Conservation (phyloP, 2,888 invertebrate species). For the Xestia rhomboidea region DNA sequence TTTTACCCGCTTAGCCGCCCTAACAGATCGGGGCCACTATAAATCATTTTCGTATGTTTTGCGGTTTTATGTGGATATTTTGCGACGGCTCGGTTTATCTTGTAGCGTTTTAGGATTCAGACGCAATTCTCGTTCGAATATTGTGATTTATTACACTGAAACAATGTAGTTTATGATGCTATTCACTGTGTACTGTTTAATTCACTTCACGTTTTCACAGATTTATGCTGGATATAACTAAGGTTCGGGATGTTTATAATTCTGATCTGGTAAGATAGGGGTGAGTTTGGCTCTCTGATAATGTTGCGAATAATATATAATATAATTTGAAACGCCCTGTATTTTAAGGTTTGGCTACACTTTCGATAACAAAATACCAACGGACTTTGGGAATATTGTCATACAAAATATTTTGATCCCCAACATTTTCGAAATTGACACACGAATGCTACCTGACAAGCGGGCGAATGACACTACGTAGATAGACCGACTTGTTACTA, state of each 20-base stretch:
- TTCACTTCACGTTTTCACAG: slow-evolving; percentile 61
- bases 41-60: slow-evolving; percentile 88
- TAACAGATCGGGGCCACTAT: slow-evolving; percentile 85
- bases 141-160: slow-evolving; percentile 73
- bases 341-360: neutral
- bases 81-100: slow-evolving; percentile 82
- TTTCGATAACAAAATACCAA: neutral
- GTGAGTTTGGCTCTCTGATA: slow-evolving; percentile 15
- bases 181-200: slow-evolving; percentile 52
- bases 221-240: slow-evolving; percentile 58
- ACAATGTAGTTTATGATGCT: slow-evolving; percentile 60
- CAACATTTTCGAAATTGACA: too few relatives aligned
- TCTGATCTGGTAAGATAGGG: slow-evolving; percentile 38
- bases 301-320: slow-evolving; percentile 16
- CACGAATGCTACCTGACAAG: too few relatives aligned
- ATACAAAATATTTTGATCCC: too few relatives aligned
- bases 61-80: slow-evolving; percentile 85
- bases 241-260: slow-evolving; percentile 45
- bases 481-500: too few relatives aligned
- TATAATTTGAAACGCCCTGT: neutral
- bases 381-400: too few relatives aligned
- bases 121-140: slow-evolving; percentile 70
- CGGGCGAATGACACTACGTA: too few relatives aligned
- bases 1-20: slow-evolving; percentile 84
- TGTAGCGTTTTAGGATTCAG: slow-evolving; percentile 82